A percentile compares a stretch with the other conserved stretches of the same genome.
Evolutionary conservation across 2,113 vertebrate genomes (phyloP).

Genomic region (Pelodiscus sinensis): DNA sequence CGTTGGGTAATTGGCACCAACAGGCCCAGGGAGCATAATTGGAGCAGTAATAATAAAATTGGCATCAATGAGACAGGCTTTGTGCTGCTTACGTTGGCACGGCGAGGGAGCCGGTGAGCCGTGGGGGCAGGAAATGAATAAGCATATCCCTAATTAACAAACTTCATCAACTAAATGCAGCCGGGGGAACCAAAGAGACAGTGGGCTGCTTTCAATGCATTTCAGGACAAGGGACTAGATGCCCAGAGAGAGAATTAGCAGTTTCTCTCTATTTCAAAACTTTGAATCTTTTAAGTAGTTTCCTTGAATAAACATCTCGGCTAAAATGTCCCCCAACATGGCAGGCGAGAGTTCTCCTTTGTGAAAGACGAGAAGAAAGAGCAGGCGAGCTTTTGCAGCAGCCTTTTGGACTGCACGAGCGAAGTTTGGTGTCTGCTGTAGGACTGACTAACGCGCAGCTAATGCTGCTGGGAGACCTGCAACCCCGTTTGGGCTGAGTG

Average conservation of each 20-base stretch:
- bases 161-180: constrained; percentile 37
- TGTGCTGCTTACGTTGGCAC: constrained; percentile 46
- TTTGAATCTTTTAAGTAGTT: background rate
- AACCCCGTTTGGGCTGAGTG: background rate
- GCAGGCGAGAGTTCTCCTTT: background rate
- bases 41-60: constrained; percentile 44
- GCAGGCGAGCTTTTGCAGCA: background rate
- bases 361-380: background rate
- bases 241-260: constrained; percentile 4
- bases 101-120: constrained; percentile 35
- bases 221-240: background rate
- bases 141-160: constrained; percentile 49
- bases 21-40: constrained; percentile 41
- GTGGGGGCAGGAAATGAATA: constrained; percentile 45
- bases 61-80: constrained; percentile 51
- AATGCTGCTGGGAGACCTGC: background rate
- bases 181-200: constrained; percentile 2
- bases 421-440: background rate
- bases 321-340: background rate
- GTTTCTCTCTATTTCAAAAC: background rate
- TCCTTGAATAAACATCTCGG: background rate
- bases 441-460: background rate
- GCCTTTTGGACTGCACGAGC: background rate
- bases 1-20: constrained; percentile 51
- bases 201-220: background rate